Conservation (phyloP, 2,113 vertebrate genomes). For the Eleginops maclovinus region DNA sequence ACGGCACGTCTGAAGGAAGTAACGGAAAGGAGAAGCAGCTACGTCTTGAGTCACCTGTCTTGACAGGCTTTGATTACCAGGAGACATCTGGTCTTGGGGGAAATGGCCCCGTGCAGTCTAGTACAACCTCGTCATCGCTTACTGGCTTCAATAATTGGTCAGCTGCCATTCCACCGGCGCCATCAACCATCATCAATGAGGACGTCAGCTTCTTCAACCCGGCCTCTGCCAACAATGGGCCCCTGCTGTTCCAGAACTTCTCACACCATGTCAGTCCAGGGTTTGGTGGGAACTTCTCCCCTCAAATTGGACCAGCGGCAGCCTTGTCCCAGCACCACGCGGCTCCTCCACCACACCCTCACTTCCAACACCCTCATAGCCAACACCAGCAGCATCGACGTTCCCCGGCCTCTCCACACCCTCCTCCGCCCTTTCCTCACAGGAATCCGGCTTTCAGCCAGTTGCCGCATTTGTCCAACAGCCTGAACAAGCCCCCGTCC, state of each 20-base stretch:
- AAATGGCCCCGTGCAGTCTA: conserved; percentile 88
- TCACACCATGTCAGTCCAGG: conserved; percentile 98
- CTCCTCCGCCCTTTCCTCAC: conserved; percentile 94
- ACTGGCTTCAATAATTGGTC: conserved; percentile 99
- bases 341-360: conserved; percentile 94
- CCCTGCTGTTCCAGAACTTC: conserved; percentile 99
- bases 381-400: conserved; percentile 98
- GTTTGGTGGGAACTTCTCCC: conserved; percentile 98
- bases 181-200: conserved; percentile 97
- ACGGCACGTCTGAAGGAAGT: conserved; percentile 87
- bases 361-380: conserved; percentile 97
- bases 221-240: conserved; percentile 95
- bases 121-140: conserved; percentile 94
- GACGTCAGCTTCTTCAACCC: conserved; percentile 99
- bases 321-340: conserved; percentile 96
- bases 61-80: conserved; percentile 97
- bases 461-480: conserved; percentile 97
- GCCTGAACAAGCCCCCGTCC: conserved; percentile 98
- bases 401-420: conserved; percentile 97
- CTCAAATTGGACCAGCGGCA: conserved; percentile 91
- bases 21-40: conserved; percentile 96
- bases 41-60: conserved; percentile 95
- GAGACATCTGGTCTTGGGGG: conserved; percentile 93
- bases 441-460: conserved; percentile 97
- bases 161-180: conserved; percentile 94